A percentile compares a stretch with the other conserved stretches of the same genome.
Conservation (phyloP, 2,888 invertebrate genomes). For the Sarcophaga rosellei region DNA sequence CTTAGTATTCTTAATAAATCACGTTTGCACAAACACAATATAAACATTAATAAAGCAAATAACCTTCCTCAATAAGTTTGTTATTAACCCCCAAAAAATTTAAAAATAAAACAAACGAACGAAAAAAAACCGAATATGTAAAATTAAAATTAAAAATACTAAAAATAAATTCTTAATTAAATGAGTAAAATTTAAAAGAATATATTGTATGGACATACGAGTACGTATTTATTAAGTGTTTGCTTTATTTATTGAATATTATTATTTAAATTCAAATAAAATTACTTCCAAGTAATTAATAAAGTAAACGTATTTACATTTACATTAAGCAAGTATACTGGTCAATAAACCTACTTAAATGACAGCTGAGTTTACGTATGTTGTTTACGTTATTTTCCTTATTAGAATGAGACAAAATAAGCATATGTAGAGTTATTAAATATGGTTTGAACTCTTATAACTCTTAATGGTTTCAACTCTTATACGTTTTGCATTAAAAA, state of each 20-base stretch:
- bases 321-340: slow-evolving; percentile 20
- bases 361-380: too few species aligned
- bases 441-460: too few species aligned
- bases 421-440: too few species aligned
- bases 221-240: background rate
- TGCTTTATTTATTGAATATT: background rate
- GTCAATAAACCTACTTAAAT: slow-evolving; percentile 49
- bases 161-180: slow-evolving; percentile 35
- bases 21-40: slow-evolving; percentile 23
- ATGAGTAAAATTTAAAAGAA: slow-evolving; percentile 1
- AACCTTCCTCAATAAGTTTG: slow-evolving; percentile 58
- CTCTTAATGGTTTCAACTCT: too few species aligned
- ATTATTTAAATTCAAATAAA: slow-evolving; percentile 19
- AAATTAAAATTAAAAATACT: background rate
- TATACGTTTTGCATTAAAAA: background rate
- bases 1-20: slow-evolving; percentile 19
- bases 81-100: slow-evolving; percentile 49
- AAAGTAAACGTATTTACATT: background rate
- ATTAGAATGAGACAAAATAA: too few species aligned
- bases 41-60: slow-evolving; percentile 29
- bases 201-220: background rate
- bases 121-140: background rate
- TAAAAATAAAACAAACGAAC: background rate
- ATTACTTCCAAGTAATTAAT: background rate
- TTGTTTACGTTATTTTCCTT: too few species aligned